Evolutionary conservation across 1,140 invertebrate species (phyloP), one percentile per base, ranked within the genome.

Genomic region (Drusus annulatus): DNA sequence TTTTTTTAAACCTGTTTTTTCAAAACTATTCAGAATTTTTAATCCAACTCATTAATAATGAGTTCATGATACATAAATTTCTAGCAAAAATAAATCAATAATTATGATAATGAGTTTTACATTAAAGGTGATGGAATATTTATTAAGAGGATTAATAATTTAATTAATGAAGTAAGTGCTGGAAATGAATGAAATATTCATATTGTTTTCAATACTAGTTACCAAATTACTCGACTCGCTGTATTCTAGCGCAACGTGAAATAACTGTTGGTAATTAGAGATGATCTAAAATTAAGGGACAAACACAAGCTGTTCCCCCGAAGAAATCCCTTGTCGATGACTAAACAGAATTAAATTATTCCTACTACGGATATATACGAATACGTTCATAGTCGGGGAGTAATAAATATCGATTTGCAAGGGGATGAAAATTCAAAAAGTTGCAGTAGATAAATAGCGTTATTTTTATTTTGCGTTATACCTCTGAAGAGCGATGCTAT

Each of bases 281-380:
- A 69, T 69, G 65, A 69, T 69, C 65, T 51, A 50, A 69, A 69
- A 69, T 69, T 69, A 69, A 69, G 65, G 65, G 31, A 69, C 65
- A 19, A 69, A 50, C 31, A 50, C 65, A 69, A 69, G 65, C 65
- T 69, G 65, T 69, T 69, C 5, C 65, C 65, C 16, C n/a, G 3
- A n/a, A 36, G 65, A 50, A 36, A 69, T 69, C 36, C n/a, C 65
- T 69, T 69, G 65, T 69, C 65, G 65, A 69, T 50, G 65, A 36
- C 65, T 69, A 50, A 69, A 69, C 65, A 45, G 36, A 69, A 69
- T 69, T 69, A 69, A 69, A 69, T 69, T 69, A 69, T 36, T 65
- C 13, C 25, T 28, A 28, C 21, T 65, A 17, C 7, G 56, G 19
- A 60, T 23, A 10, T 23, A 10, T 23, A 60, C 23, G 2, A 17